Conservation (phyloP, 2,797 vertebrate genomes). For the Ammospiza maritima region DNA sequence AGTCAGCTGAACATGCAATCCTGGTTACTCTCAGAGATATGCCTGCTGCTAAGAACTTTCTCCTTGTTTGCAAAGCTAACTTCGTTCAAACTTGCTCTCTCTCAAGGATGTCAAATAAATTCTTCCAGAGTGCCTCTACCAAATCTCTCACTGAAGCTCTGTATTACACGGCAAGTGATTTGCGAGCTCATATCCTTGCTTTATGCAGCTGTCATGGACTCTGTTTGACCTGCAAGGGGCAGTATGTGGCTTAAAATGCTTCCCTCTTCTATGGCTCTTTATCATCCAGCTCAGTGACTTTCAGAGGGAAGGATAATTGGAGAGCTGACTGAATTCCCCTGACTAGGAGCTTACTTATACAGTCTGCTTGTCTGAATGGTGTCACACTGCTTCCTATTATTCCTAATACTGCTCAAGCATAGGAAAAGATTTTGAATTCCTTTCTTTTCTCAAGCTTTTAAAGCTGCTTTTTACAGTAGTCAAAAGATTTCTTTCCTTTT, state of each 20-base stretch:
- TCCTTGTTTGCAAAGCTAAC: background rate
- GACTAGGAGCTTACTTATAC: background rate
- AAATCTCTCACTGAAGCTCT: background rate
- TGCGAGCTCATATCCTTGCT: background rate
- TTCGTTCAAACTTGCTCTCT: background rate
- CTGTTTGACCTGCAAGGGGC: constrained; percentile 66
- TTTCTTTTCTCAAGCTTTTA: background rate
- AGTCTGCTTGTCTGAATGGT: background rate
- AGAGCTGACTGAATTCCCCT: background rate
- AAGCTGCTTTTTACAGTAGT: background rate
- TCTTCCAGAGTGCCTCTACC: background rate
- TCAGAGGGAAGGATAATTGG: background rate
- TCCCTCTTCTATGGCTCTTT: background rate
- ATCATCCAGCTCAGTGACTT: background rate
- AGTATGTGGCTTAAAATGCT: constrained; percentile 58
- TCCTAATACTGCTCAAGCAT: background rate
- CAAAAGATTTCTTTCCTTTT: background rate
- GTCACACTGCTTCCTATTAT: background rate
- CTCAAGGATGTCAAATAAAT: background rate
- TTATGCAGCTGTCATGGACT: background rate
- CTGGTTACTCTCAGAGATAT: background rate
- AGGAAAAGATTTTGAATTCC: background rate
- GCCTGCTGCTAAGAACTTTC: background rate
- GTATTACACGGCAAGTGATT: rapidly evolving
- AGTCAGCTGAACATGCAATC: rapidly evolving